A percentile compares a stretch with the other conserved stretches of the same genome.
Conservation (phyloP, 2,797 vertebrate genomes). For the Gephyroberyx darwinii region DNA sequence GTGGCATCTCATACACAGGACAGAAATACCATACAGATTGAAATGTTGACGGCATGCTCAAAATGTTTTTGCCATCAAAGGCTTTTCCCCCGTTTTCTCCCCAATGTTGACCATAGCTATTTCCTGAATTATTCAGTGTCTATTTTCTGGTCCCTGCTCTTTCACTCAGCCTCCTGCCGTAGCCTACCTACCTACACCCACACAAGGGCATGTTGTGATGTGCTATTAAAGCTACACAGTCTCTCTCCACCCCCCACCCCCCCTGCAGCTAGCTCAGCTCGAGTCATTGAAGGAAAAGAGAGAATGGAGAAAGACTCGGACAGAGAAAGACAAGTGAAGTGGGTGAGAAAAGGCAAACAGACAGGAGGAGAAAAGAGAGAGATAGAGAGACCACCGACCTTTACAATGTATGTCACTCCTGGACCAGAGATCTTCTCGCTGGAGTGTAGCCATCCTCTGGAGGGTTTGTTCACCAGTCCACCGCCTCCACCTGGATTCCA, state of each 20-base stretch:
- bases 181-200: constrained; percentile 70
- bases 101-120: constrained; percentile 67
- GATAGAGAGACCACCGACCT: constrained; percentile 87
- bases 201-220: constrained; percentile 71
- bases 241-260: constrained; percentile 14
- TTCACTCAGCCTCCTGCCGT: constrained; percentile 64
- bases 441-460: constrained; percentile 90
- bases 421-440: constrained; percentile 97
- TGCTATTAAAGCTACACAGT: constrained; percentile 56
- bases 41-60: constrained; percentile 39
- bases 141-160: constrained; percentile 63
- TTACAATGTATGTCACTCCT: constrained; percentile 96
- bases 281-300: constrained; percentile 77
- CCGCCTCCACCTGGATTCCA: constrained; percentile 84
- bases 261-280: constrained; percentile 49
- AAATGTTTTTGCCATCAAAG: constrained; percentile 39
- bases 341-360: background rate
- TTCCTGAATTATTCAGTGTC: constrained; percentile 76
- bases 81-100: constrained; percentile 38
- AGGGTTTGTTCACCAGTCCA: constrained; percentile 87
- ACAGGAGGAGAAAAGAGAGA: constrained; percentile 9
- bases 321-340: constrained; percentile 1
- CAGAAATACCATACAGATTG: constrained; percentile 12
- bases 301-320: constrained; percentile 39
- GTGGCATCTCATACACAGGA: constrained; percentile 46